Evolutionary conservation across 2,113 vertebrate genomes (phyloP).

Genomic region (Limnothrissa miodon): DNA sequence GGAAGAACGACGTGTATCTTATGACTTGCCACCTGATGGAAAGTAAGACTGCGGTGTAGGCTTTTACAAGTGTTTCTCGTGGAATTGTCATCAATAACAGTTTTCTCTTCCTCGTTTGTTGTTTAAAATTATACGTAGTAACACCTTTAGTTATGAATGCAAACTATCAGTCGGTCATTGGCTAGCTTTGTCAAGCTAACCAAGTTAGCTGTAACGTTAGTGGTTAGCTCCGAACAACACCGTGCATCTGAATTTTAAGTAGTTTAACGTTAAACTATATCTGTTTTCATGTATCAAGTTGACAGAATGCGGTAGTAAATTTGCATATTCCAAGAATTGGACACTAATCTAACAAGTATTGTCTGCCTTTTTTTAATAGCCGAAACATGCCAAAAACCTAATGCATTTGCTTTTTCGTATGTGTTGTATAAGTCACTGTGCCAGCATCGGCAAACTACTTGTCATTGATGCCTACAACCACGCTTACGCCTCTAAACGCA

Average conservation of each 20-base stretch:
- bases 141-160: not conserved
- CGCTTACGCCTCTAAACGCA: too few relatives aligned
- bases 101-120: not conserved
- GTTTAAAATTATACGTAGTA: not conserved
- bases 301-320: not conserved
- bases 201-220: not conserved
- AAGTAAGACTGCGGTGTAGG: not conserved
- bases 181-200: not conserved
- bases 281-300: not conserved
- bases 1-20: conserved; percentile 4
- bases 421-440: not conserved
- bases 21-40: conserved; percentile 14
- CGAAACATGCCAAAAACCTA: too few relatives aligned
- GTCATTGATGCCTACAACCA: not conserved
- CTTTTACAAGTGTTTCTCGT: not conserved
- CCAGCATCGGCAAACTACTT: not conserved
- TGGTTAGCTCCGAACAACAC: not conserved
- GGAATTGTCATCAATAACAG: not conserved
- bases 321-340: too few relatives aligned
- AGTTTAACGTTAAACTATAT: not conserved
- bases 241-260: not conserved
- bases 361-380: too few relatives aligned
- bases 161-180: not conserved
- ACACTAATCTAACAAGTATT: too few relatives aligned
- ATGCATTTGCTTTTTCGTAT: too few relatives aligned